Evolutionary conservation across 2,888 invertebrate species (phyloP), one percentile per base, ranked within the genome.

Genomic region (Sphinx pinastri): DNA sequence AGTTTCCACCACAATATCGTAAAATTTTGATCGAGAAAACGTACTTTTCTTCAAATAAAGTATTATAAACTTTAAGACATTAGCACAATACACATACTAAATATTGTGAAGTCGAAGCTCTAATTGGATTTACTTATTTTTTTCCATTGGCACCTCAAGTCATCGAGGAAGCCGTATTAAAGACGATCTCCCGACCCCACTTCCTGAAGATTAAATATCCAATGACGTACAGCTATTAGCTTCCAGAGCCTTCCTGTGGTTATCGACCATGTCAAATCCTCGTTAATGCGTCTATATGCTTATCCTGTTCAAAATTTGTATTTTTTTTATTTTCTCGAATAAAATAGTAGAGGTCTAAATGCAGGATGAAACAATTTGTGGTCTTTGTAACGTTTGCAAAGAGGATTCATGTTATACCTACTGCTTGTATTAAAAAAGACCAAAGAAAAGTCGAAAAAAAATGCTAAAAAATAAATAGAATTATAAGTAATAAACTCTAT

Each of bases 231-330:
- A 71, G 74, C 76, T 76, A 55, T 73, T 77, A 76, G 78, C 75
- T 76, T 78, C 76, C 73, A 76, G 81, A 70, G 80, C 78, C 75
- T 76, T 79, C 76, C 73, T 77, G 81, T 70, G 80, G 79, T 77
- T 75, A 63, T 49, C 68, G 68, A 55, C 68, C 55, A 16, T 38
- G 54, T 57, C 57, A 47, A 57, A 47, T 38, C 47, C 68, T 47
- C 47, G 54, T 54, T 68, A 47, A 57, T 47, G 49, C 19, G 19
- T 12, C 12, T n/a, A 63, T n/a, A 60, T 60, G 69, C 68, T 66
- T 70, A 70, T 70, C 70, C 69, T 67, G 38, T n/a, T 38, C 12
- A 16, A 13, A 49, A 63, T 49, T 63, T 49, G 47, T 49, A 25
- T 11, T 12, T 13, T 13, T 19, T 57, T 57, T 25, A 57, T 38